phyloP scores from a whole-genome alignment of 2,888 invertebrate species.

The Microplitis deprimator region DNA sequence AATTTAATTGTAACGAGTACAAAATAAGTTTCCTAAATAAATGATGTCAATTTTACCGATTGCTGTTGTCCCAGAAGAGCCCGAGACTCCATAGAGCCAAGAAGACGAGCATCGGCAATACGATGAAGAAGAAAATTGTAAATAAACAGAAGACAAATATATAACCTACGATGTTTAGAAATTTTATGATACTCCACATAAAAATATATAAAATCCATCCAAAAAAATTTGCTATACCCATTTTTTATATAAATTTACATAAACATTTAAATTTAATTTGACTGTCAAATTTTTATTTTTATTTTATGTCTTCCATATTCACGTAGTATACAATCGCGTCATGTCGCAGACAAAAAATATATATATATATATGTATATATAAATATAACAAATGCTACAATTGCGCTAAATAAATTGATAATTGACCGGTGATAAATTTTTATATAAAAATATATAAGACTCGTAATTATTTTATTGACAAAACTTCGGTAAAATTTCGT shows the following conservation, averaged over 20 bases:
- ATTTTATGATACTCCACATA: slow-evolving; percentile 35
- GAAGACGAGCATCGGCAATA: slow-evolving; percentile 45
- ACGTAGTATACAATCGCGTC: slow-evolving; percentile 23
- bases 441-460: too few relatives aligned
- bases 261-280: slow-evolving; percentile 21
- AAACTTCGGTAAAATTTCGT: too few relatives aligned
- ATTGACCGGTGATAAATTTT: too few relatives aligned
- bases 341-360: not conserved
- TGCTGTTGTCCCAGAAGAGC: slow-evolving; percentile 28
- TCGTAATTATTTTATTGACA: too few relatives aligned
- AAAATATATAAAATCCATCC: slow-evolving; percentile 49
- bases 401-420: too few relatives aligned
- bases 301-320: slow-evolving; percentile 25
- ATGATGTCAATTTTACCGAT: slow-evolving; percentile 18
- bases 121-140: slow-evolving; percentile 47
- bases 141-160: slow-evolving; percentile 47
- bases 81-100: slow-evolving; percentile 43
- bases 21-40: not conserved
- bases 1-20: not conserved
- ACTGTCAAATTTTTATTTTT: slow-evolving; percentile 39
- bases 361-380: not conserved
- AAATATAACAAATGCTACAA: not conserved
- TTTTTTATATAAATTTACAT: slow-evolving; percentile 28
- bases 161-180: slow-evolving; percentile 48
- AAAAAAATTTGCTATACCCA: slow-evolving; percentile 44